Conservation (phyloP, 2,888 invertebrate genomes). For the Lamellibrachia satsuma region DNA sequence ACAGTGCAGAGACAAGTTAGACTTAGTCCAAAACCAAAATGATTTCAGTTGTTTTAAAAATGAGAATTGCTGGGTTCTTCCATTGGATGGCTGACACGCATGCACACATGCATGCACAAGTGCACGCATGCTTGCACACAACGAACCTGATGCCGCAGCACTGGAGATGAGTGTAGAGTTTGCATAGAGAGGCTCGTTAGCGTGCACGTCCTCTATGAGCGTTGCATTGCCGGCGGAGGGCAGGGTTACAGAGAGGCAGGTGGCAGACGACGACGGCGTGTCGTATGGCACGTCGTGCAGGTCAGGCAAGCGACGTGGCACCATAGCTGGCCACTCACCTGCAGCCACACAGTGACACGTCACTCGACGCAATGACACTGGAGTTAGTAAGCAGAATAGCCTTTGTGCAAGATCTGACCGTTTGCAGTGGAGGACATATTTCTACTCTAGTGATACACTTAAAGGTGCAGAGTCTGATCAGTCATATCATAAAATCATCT, state of each 20-base stretch:
- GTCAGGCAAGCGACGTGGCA: slow-evolving; percentile 39
- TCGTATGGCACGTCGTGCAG: slow-evolving; percentile 45
- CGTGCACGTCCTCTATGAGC: slow-evolving; percentile 21
- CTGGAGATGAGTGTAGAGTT: slow-evolving; percentile 24
- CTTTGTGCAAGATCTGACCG: neutral
- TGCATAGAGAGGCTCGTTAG: slow-evolving; percentile 35
- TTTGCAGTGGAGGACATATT: neutral
- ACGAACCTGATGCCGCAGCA: neutral
- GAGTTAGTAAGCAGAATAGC: neutral
- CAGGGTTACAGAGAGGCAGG: slow-evolving; percentile 1
- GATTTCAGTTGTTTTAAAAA: too few relatives aligned
- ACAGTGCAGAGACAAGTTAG: too few relatives aligned
- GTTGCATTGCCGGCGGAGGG: neutral
- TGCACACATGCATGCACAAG: neutral
- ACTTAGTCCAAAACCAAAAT: too few relatives aligned
- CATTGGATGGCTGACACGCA: too few relatives aligned
- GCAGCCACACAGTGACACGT: neutral
- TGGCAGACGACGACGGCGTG: slow-evolving; percentile 34
- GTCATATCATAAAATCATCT: too few relatives aligned
- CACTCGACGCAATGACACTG: neutral
- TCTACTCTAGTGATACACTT: neutral
- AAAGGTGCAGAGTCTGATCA: neutral
- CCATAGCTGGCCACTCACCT: neutral
- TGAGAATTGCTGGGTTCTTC: too few relatives aligned
- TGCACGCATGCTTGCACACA: neutral